Evolutionary conservation across 2,797 vertebrate genomes (phyloP).

Genomic region (Rhynchotus rufescens): DNA sequence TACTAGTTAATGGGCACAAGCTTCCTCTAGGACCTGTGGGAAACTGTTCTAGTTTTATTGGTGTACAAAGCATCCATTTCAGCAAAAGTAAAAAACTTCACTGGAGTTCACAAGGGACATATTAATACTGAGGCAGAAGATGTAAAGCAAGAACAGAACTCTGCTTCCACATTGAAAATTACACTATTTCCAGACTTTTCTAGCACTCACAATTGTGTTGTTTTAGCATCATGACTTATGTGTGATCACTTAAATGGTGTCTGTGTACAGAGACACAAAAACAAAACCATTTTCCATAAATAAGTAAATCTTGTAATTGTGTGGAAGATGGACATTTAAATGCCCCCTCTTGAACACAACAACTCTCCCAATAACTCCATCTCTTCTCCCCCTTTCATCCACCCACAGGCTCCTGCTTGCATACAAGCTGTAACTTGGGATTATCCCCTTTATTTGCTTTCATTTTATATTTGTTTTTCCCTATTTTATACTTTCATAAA

Average conservation of each 20-base stretch:
- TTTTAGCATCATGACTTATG: neutral
- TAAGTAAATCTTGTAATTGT: neutral
- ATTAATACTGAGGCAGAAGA: neutral
- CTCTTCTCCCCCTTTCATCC: neutral
- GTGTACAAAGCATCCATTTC: neutral
- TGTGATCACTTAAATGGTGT: neutral
- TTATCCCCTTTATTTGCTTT: accelerated
- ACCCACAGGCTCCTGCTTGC: neutral
- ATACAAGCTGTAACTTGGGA: neutral
- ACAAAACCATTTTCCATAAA: neutral
- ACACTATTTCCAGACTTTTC: neutral
- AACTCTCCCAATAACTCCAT: neutral
- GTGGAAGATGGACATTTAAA: neutral
- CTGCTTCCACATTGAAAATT: neutral
- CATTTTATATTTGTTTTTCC: neutral
- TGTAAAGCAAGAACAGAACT: neutral
- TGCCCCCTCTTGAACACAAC: neutral
- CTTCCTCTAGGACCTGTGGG: neutral
- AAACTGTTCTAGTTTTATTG: neutral
- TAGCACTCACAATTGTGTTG: neutral
- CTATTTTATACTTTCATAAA: neutral
- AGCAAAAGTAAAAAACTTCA: no score
- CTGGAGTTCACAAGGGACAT: neutral
- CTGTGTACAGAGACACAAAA: neutral
- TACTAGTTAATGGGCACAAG: no score